Base-by-base conservation (phyloP, 2,797 vertebrate genomes). In the Schizopygopsis pylzovi region DNA sequence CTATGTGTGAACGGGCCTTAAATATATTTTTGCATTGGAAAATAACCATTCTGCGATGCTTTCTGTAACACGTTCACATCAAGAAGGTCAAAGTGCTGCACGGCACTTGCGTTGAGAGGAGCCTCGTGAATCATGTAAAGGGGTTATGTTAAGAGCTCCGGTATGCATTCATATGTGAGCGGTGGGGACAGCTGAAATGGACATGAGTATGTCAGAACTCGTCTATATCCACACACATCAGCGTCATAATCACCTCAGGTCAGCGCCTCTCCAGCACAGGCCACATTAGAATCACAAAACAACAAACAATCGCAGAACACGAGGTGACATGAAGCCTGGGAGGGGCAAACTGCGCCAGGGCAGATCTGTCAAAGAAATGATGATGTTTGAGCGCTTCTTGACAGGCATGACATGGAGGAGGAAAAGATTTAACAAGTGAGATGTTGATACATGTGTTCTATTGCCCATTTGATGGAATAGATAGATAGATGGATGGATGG, bases 231-330 rank as follows among this genome's bases (percentile, higher is more conserved):
- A 73, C 83, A 81, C 70, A 86, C 71, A 86, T 86, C 82, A 89
- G 81, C n/a, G 10, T 86, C 92, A 92, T 91, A 90, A 92, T 91
- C 91, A 90, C 83, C 93, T 90, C 89, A 89, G 91, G 92, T 93
- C 91, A 90, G 92, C 89, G 90, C 92, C 88, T 88, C 89, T 87
- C 91, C 90, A 68, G 92, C 88, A 91, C 88, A 87, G 90, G 90
- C 93, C 92, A 68, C 92, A 95, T 95, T 95, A 93, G 93, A 92
- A 93, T 92, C 90, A 94, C 91, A 91, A 93, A 76, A 86, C 56
- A 85, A 49, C 92, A 92, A 90, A 91, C 92, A 93, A 90, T 92
- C 9, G 11, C n/a, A 54, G 25, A 73, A 52, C 81, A 39, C 22
- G n/a, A 75, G 68, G 81, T 67, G 76, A 72, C 83, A 72, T 39